Evolutionary conservation across 2,888 invertebrate genomes (phyloP), one percentile per base, ranked within the genome.

Genomic region (Ochropacha duplaris): DNA sequence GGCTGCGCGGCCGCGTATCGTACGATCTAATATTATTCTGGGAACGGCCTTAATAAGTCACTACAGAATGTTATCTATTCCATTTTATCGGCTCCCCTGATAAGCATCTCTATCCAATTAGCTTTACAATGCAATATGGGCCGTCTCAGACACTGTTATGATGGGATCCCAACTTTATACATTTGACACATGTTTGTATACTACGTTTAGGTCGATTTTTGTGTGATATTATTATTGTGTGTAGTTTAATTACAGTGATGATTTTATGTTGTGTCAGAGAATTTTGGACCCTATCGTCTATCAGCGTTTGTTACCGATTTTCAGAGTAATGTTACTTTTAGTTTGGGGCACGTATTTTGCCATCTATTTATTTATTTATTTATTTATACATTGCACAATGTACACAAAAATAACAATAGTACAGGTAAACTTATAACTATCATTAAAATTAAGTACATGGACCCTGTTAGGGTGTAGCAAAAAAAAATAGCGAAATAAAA

Each of bases 1-100:
- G 81, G 63, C 72, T 68, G 73, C 83, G 75, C 71, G 75, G 70
- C 36, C 76, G 76, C 86, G 84, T 92, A 92, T 92, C 92, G 83
- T 76, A 65, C 86, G 83, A 93, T 93, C 93, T 93, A 93, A 93
- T 93, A 93, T 93, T 93, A 93, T 93, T 93, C 93, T 93, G 93
- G 92, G 93, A 93, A 93, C 92, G 91, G 88, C 93, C 93, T 93
- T 93, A 93, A 93, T 93, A 93, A 93, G 93, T 93, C 93, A 93
- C 88, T 91, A 92, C 91, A 93, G 93, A 93, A 93, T 93, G 93
- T 93, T 93, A 93, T 93, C 93, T 93, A 86, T 87, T 86, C 88
- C 92, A 92, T 93, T 93, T 93, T 93, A 93, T 93, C 93, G 84
- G 86, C 74, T 76, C 79, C 64, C 60, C 72, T 78, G 93, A 93